phyloP scores from a whole-genome alignment of 1,140 invertebrate genomes.

The Asbolus verrucosus region DNA sequence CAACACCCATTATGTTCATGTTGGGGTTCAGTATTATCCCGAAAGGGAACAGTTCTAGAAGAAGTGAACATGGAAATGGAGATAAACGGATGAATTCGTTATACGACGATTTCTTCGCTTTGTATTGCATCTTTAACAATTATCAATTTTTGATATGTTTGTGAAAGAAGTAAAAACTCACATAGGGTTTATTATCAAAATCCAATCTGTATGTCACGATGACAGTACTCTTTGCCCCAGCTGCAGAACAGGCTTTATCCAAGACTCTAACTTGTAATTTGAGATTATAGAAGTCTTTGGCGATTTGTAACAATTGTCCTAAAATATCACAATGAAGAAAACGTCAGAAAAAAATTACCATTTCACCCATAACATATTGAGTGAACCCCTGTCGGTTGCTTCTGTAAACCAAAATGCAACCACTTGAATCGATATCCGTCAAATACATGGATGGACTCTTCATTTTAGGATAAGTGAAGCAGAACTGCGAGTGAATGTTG shows the following conservation, averaged over 20 bases:
- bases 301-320: slow-evolving; percentile 78
- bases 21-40: slow-evolving; percentile 74
- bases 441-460: slow-evolving; percentile 92
- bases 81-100: slow-evolving; percentile 46
- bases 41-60: slow-evolving; percentile 84
- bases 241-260: slow-evolving; percentile 72
- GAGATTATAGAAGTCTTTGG: slow-evolving; percentile 81
- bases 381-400: slow-evolving; percentile 82
- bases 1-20: slow-evolving; percentile 75
- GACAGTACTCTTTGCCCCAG: slow-evolving; percentile 70
- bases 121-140: slow-evolving; percentile 54
- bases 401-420: slow-evolving; percentile 84
- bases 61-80: slow-evolving; percentile 73
- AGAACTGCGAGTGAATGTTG: slow-evolving; percentile 90
- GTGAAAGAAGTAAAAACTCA: slow-evolving; percentile 69
- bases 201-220: slow-evolving; percentile 78
- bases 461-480: slow-evolving; percentile 91
- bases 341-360: not conserved
- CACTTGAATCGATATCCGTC: slow-evolving; percentile 80
- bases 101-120: slow-evolving; percentile 47
- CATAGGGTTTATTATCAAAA: slow-evolving; percentile 84
- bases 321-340: not conserved
- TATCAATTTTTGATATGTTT: not conserved
- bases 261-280: slow-evolving; percentile 78
- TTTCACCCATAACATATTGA: slow-evolving; percentile 83